Conservation (phyloP, 2,797 vertebrate species). For the Rachycentron canadum region DNA sequence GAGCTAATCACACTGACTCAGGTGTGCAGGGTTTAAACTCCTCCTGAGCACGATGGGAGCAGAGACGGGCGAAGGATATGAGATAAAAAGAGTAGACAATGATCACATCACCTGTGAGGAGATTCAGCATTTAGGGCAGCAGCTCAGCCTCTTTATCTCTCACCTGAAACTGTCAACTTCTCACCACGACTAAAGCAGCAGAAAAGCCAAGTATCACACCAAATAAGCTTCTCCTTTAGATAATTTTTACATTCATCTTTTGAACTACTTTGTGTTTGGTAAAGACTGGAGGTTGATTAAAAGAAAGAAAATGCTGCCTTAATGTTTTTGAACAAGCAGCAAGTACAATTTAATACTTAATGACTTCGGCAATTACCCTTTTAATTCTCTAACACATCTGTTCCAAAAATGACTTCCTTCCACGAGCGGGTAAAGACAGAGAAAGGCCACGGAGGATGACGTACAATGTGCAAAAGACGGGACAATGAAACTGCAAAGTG, state of each 20-base stretch:
- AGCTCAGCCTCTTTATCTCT: conserved; percentile 25
- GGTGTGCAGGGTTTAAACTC: conserved; percentile 46
- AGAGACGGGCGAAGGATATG: conserved; percentile 8
- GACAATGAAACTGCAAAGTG: background rate
- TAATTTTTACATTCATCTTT: background rate
- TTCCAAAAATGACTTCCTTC: background rate
- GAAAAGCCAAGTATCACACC: conserved; percentile 1
- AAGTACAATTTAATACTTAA: background rate
- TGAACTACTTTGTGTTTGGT: background rate
- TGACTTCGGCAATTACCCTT: background rate
- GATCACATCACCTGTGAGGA: conserved; percentile 40
- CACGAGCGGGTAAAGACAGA: background rate
- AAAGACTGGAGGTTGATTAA: background rate
- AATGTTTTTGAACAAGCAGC: background rate
- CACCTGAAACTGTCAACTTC: background rate
- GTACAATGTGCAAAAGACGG: background rate
- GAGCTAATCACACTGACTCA: conserved; percentile 53
- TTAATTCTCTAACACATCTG: background rate
- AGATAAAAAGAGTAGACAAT: conserved; percentile 29
- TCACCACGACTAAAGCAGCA: background rate
- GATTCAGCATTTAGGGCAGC: background rate
- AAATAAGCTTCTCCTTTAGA: background rate
- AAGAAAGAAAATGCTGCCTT: background rate
- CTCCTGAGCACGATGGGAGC: conserved; percentile 32
- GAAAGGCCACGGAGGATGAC: background rate